Percentiles rank a stretch among this genome's conserved stretches.
Evolutionary conservation across 2,113 vertebrate species (phyloP).

Genomic region (Vimba vimba): DNA sequence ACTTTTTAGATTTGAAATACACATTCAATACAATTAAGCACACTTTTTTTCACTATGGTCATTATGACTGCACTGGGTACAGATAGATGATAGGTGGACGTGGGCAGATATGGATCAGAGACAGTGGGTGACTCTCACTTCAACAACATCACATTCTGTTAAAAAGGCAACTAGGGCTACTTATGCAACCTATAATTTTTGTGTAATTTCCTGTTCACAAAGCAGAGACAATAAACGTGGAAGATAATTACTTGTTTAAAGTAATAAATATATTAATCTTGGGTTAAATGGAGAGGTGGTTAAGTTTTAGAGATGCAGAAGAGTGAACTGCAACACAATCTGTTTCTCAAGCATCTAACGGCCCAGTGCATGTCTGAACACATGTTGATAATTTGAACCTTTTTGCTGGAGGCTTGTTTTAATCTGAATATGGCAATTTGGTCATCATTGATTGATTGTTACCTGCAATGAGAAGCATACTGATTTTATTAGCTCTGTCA

Average conservation of each 20-base stretch:
- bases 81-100: neutral
- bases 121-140: neutral
- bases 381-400: neutral
- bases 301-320: neutral
- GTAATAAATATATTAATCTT: slow-evolving; percentile 43
- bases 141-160: slow-evolving; percentile 17
- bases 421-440: neutral
- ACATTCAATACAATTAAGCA: neutral
- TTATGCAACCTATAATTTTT: slow-evolving; percentile 55
- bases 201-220: slow-evolving; percentile 52
- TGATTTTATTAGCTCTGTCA: neutral
- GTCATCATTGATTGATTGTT: neutral
- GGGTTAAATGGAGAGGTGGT: neutral
- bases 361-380: neutral
- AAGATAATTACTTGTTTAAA: slow-evolving; percentile 52
- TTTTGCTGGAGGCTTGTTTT: neutral
- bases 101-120: neutral
- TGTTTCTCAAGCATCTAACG: neutral
- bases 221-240: slow-evolving; percentile 27
- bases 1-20: neutral
- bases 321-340: neutral
- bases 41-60: neutral
- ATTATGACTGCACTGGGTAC: neutral
- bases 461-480: neutral
- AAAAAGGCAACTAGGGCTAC: slow-evolving; percentile 30